These are phyloP conservation scores for Halcyon smyrnensis DNA, from an alignment of 2,797 vertebrate genomes.

Conservation along the genomic window DNA sequence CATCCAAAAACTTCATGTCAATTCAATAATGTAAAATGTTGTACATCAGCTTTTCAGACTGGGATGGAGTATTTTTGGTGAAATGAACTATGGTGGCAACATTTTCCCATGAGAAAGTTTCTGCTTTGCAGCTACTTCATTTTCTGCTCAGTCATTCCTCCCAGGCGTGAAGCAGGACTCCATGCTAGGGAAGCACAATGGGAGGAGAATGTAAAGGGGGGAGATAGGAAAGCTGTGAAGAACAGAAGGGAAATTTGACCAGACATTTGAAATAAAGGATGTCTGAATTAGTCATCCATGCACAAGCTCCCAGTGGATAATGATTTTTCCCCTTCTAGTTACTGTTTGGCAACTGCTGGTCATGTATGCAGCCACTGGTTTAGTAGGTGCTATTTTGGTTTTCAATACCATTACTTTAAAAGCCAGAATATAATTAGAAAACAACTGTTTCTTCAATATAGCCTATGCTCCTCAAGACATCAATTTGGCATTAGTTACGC, in stretches of 20 bases:
- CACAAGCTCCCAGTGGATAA: neutral
- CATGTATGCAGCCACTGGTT: rapidly evolving
- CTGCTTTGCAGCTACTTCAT: neutral
- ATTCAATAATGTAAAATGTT: neutral
- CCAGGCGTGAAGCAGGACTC: neutral
- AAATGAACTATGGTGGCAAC: neutral
- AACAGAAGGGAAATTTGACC: neutral
- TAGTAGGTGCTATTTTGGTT: neutral
- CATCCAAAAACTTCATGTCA: neutral
- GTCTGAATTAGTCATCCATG: neutral
- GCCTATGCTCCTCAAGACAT: neutral
- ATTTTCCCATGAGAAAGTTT: neutral
- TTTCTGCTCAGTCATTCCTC: neutral
- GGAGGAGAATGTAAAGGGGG: neutral
- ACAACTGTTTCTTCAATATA: neutral
- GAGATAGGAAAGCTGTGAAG: neutral
- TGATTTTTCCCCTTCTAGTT: neutral
- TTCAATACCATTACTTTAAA: neutral
- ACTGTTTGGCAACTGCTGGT: neutral
- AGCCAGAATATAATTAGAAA: neutral
- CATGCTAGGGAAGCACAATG: neutral
- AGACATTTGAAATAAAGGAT: neutral
- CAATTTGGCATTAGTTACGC: neutral
- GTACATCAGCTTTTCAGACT: neutral
- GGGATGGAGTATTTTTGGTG: neutral